Evolutionary conservation across 2,797 vertebrate species (phyloP).

Genomic region (Limnodromus scolopaceus): DNA sequence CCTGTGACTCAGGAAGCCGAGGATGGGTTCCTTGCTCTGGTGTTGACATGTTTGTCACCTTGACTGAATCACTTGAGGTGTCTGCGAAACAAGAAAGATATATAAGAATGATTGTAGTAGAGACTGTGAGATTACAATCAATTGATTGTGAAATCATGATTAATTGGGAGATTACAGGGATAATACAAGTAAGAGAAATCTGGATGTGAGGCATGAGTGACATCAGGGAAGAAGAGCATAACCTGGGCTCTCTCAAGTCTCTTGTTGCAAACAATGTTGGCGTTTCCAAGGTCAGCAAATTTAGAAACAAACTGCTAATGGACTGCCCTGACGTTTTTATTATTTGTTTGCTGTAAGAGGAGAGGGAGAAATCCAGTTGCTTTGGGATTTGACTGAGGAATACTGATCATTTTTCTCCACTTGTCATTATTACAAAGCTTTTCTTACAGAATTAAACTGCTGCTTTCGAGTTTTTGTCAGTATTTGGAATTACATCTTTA

Average conservation of each 20-base stretch:
- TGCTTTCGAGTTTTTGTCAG: not conserved
- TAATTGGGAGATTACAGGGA: not conserved
- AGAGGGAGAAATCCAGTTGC: not conserved
- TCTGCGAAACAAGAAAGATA: conserved; percentile 20
- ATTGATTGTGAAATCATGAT: not conserved
- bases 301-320: not conserved
- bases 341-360: not conserved
- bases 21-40: not conserved
- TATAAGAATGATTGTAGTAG: not conserved
- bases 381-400: not conserved
- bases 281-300: not conserved
- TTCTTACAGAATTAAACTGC: not conserved
- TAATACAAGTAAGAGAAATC: not conserved
- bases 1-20: not conserved
- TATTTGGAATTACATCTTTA: not conserved
- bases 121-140: not conserved
- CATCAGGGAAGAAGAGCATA: not conserved
- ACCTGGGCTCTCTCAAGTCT: not conserved
- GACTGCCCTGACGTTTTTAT: not conserved
- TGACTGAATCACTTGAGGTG: not conserved
- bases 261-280: not conserved
- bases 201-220: not conserved
- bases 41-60: not conserved
- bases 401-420: not conserved
- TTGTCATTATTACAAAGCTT: not conserved